Base-by-base conservation (phyloP, 2,797 vertebrate species). In the Oreortyx pictus region DNA sequence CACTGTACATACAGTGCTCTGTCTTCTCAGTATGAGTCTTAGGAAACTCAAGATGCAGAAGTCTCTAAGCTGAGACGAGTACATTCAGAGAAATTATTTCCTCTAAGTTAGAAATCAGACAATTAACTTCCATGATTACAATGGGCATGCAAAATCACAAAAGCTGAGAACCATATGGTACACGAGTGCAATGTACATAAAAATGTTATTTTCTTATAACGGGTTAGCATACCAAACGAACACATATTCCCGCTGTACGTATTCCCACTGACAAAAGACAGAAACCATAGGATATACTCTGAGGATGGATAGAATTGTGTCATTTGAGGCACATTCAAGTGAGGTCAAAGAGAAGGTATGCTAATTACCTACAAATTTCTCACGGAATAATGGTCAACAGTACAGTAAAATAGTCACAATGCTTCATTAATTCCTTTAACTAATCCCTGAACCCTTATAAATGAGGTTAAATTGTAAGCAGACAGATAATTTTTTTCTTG, bases 141-240 rank as follows among this genome's bases (percentile, higher is more conserved):
- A 35, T 4, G 57, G 29, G 9, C n/a, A 66, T 20, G 54, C 11
- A 88, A 92, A 92, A 78, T 86, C 49, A 47, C 13, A 91, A 68
- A 83, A 85, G 6, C 35, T 29, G 66, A 67, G 31, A 77, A 23
- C 56, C 39, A 39, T 50, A 39, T 61, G 18, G n/a, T 64, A 54
- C 4, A 2, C 0, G 1, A 85, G 23, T 35, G 0, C 0, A 19
- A 46, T 14, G 7, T 54, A 78, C n/a, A 74, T 7, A 0, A 1
- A 65, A 7, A 17, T 56, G 57, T 11, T 86, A 31, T 54, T 86
- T 86, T 47, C 29, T 70, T 70, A 0, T 11, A 86, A 79, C 29
- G 27, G 27, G 24, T 27, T 49, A 41, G 46, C 15, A 39, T n/a
- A n/a, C 18, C 84, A 89, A 88, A 65, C 8, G 1, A 3, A 71